These are phyloP conservation scores for Drosophila paulistorum DNA, from an alignment of 1,140 invertebrate genomes.

Conservation along the genomic window DNA sequence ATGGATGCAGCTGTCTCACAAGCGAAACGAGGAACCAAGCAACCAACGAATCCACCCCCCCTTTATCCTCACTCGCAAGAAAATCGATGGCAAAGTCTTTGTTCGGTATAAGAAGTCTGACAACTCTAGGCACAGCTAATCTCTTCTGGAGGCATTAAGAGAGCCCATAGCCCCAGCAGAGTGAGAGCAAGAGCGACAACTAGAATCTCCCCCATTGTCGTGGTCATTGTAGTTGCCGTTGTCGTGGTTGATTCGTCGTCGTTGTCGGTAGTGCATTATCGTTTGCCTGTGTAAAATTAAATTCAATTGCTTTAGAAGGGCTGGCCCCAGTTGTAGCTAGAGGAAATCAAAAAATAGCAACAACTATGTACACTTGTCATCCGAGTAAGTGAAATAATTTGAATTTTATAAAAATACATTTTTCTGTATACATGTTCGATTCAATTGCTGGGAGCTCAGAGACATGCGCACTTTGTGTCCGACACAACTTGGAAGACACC, in stretches of 20 bases:
- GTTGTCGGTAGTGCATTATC: not conserved
- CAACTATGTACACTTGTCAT: conserved; percentile 10
- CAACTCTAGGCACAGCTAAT: conserved; percentile 8
- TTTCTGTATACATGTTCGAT: not conserved
- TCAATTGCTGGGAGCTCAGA: not conserved
- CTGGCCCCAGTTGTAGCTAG: not conserved
- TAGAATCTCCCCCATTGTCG: not conserved
- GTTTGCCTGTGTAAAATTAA: conserved; percentile 1
- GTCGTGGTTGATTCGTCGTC: not conserved
- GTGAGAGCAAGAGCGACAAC: not conserved
- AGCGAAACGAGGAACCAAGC: not conserved
- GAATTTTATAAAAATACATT: conserved; percentile 12
- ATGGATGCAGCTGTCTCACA: too few relatives aligned
- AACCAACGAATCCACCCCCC: not conserved
- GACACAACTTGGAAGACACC: not conserved
- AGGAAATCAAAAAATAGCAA: conserved; percentile 1
- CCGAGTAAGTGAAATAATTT: conserved; percentile 12
- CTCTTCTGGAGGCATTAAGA: not conserved
- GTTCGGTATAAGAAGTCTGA: not conserved
- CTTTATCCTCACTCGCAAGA: not conserved
- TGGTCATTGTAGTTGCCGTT: conserved; percentile 11
- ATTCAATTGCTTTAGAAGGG: not conserved
- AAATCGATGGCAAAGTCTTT: not conserved
- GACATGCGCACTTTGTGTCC: not conserved
- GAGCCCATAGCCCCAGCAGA: not conserved